A percentile compares a stretch with the other conserved stretches of the same genome.
These are phyloP conservation scores for Anastatus disparis DNA, from an alignment of 1,140 invertebrate species.

Conservation along the genomic window DNA sequence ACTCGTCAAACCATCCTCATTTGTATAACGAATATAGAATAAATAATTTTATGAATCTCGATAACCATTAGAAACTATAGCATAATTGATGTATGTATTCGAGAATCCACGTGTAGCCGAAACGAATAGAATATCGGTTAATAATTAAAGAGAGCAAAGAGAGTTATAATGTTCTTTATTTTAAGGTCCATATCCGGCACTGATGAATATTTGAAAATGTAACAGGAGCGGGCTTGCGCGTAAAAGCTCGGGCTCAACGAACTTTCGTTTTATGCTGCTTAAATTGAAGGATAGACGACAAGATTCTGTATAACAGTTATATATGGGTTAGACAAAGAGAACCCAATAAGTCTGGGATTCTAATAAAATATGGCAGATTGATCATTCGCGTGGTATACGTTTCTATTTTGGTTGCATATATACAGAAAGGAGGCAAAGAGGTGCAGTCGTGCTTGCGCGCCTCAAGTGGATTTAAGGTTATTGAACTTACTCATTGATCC, in stretches of 20 bases:
- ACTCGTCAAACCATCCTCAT: no score
- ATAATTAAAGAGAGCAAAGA: not conserved
- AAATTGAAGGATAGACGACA: slow-evolving; percentile 2
- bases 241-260: slow-evolving; percentile 5
- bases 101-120: not conserved
- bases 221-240: no score
- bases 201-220: not conserved
- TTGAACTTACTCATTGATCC: slow-evolving; percentile 64
- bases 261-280: not conserved
- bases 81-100: no score
- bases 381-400: no score
- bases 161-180: not conserved
- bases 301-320: no score
- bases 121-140: no score
- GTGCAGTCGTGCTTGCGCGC: slow-evolving; percentile 37
- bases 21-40: no score
- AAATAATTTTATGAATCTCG: no score
- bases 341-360: no score
- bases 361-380: not conserved
- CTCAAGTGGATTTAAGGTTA: slow-evolving; percentile 65
- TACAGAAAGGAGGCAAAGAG: not conserved
- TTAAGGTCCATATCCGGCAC: not conserved
- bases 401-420: slow-evolving; percentile 4
- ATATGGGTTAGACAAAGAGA: no score
- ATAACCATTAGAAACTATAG: no score